Conservation (phyloP, 2,888 invertebrate species). For the Diplazon laetatorius region DNA sequence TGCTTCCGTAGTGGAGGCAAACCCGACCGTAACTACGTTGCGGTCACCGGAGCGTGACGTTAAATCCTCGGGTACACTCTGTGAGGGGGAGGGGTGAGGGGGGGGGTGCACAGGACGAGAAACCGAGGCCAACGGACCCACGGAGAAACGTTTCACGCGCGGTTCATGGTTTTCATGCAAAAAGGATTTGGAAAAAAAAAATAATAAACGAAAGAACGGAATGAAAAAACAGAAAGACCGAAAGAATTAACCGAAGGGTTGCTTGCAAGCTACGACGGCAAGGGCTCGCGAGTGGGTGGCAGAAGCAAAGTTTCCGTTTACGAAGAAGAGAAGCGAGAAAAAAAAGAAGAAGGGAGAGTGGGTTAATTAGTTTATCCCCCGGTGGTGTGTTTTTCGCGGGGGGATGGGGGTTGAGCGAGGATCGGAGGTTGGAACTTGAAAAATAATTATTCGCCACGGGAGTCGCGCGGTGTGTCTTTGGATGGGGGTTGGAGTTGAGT, state of each 20-base stretch:
- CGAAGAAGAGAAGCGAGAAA: slow-evolving; percentile 44
- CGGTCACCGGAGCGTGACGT: slow-evolving; percentile 56
- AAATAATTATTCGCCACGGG: slow-evolving; percentile 66
- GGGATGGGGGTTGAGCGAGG: slow-evolving; percentile 16
- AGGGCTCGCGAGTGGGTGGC: slow-evolving; percentile 20
- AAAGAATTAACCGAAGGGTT: slow-evolving; percentile 32
- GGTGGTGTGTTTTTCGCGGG: slow-evolving; percentile 45
- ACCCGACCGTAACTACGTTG: slow-evolving; percentile 59
- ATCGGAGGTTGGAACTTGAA: slow-evolving; percentile 58
- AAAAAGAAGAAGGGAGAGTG: slow-evolving; percentile 55
- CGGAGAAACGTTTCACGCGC: slow-evolving; percentile 9
- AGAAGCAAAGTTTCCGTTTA: slow-evolving; percentile 48
- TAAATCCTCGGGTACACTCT: slow-evolving; percentile 45
- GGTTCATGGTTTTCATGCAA: slow-evolving; percentile 25
- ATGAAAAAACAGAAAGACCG: too few species aligned
- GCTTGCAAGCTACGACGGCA: slow-evolving; percentile 23
- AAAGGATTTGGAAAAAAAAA: too few species aligned
- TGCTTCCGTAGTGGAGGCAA: slow-evolving; percentile 45
- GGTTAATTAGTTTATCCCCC: slow-evolving; percentile 71
- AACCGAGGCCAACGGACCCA: slow-evolving; percentile 19
- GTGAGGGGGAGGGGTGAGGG: too few species aligned
- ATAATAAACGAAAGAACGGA: slow-evolving; percentile 8
- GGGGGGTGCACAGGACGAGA: slow-evolving; percentile 23
- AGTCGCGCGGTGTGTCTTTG: slow-evolving; percentile 18
- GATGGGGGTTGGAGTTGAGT: slow-evolving; percentile 27